Evolutionary conservation across 2,797 vertebrate species (phyloP).

Genomic region (Argya squamiceps): DNA sequence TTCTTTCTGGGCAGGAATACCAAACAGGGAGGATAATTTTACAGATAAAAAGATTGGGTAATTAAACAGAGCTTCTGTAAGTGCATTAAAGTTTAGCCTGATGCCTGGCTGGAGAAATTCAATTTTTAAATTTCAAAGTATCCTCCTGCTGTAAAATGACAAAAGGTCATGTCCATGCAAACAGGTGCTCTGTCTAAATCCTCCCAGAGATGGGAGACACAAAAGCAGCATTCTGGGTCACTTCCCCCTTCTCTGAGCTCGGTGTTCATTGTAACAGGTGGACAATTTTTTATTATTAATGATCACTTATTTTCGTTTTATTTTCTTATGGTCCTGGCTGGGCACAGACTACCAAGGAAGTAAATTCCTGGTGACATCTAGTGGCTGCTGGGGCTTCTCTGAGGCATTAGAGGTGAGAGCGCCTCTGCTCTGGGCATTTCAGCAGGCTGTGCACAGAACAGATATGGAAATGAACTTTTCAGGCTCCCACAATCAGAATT

Average conservation of each 20-base stretch:
- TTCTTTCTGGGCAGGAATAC: not conserved
- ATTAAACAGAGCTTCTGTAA: not conserved
- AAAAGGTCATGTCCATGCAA: fast-evolving
- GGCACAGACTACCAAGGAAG: not conserved
- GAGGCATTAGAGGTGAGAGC: not conserved
- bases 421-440: not conserved
- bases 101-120: not conserved
- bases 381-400: not conserved
- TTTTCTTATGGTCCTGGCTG: fast-evolving
- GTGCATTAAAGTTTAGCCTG: not conserved
- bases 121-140: not conserved
- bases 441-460: not conserved
- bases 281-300: not conserved
- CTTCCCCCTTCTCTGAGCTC: not conserved
- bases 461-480: not conserved
- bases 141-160: not conserved
- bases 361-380: constrained; percentile 65
- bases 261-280: not conserved
- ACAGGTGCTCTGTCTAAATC: not conserved
- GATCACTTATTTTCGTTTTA: not conserved
- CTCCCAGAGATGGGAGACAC: not conserved
- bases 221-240: not conserved
- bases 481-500: not conserved
- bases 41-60: not conserved
- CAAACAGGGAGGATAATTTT: not conserved